Conservation (phyloP, 2,797 vertebrate genomes). For the Phylloscopus collybita region DNA sequence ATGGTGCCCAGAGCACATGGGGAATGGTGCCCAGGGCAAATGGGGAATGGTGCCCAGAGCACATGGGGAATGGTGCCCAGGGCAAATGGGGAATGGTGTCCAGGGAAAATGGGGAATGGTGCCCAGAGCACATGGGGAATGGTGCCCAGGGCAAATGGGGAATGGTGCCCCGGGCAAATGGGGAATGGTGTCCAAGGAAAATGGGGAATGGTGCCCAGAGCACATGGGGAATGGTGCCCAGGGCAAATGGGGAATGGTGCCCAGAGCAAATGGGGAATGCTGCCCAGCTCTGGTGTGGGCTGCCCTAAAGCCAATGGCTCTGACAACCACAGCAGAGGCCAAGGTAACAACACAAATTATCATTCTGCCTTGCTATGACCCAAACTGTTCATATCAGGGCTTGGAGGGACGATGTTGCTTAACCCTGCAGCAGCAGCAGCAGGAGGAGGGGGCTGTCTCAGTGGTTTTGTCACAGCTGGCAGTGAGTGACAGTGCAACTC, state of each 20-base stretch:
- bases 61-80: neutral
- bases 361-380: neutral
- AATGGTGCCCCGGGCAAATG: no score
- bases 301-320: neutral
- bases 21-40: neutral
- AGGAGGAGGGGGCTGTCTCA: neutral
- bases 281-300: neutral
- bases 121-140: neutral
- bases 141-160: no score
- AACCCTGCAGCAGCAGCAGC: fast-evolving
- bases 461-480: neutral
- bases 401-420: neutral
- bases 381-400: neutral
- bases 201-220: neutral
- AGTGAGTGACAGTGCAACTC: neutral
- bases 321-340: neutral
- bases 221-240: no score
- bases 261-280: neutral
- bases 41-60: neutral
- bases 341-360: neutral
- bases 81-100: neutral
- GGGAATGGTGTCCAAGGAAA: no score
- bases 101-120: neutral
- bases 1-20: neutral
- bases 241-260: neutral